Evolutionary conservation across 1,140 invertebrate genomes (phyloP).

Genomic region (Coenobita brevimanus): DNA sequence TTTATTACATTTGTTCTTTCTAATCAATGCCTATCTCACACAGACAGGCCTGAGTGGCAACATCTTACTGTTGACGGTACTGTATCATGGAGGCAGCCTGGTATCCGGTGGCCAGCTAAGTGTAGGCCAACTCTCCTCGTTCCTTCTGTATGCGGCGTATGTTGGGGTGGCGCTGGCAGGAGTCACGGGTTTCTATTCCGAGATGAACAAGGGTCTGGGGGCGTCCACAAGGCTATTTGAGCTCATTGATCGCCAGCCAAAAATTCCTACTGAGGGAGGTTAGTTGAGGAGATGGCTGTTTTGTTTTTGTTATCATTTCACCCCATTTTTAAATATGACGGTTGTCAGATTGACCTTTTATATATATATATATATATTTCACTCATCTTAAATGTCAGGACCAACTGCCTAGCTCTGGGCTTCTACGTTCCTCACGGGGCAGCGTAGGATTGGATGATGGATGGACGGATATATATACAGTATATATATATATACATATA

Average conservation of each 20-base stretch:
- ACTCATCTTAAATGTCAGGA: no score
- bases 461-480: no score
- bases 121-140: slow-evolving; percentile 92
- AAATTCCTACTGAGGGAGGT: slow-evolving; percentile 82
- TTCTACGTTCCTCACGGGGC: no score
- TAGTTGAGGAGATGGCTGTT: slow-evolving; percentile 69
- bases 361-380: no score
- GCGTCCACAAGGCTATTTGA: slow-evolving; percentile 92
- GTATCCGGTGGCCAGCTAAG: slow-evolving; percentile 87
- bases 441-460: no score
- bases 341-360: no score
- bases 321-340: no score
- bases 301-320: no score
- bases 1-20: slow-evolving; percentile 70
- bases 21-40: background rate
- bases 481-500: no score
- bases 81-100: slow-evolving; percentile 94
- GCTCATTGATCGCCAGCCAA: slow-evolving; percentile 86
- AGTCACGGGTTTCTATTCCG: slow-evolving; percentile 92
- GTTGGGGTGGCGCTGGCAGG: slow-evolving; percentile 89
- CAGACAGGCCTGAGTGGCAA: slow-evolving; percentile 95
- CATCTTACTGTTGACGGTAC: slow-evolving; percentile 89
- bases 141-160: slow-evolving; percentile 93
- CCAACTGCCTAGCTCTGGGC: no score
- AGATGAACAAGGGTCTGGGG: slow-evolving; percentile 94